Evolutionary conservation across 2,797 vertebrate genomes (phyloP).

Genomic region (Momotus momota): DNA sequence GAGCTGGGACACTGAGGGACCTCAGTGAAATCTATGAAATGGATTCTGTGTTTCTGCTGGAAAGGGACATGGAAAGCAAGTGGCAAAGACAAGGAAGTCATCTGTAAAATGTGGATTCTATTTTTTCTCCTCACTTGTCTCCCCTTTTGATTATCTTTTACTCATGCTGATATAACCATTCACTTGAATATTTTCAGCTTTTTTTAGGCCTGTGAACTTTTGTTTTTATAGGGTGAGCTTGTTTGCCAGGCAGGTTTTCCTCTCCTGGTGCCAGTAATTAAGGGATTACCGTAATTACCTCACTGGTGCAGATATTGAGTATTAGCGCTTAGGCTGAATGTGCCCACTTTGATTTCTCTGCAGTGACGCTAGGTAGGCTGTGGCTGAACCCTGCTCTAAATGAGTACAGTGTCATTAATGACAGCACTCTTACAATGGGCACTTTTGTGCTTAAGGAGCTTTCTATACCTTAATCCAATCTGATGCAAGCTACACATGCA

Average conservation of each 20-base stretch:
- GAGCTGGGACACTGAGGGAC: background rate
- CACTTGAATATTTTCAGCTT: background rate
- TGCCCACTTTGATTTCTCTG: slow-evolving; percentile 51
- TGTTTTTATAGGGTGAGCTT: slow-evolving; percentile 22
- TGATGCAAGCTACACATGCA: slow-evolving; percentile 45
- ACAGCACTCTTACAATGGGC: slow-evolving; percentile 29
- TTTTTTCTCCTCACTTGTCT: background rate
- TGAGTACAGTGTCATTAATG: slow-evolving; percentile 35
- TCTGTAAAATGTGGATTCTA: background rate
- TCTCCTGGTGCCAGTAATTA: slow-evolving; percentile 63
- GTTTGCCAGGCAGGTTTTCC: slow-evolving; percentile 63
- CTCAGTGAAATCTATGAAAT: background rate
- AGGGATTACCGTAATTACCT: slow-evolving; percentile 66
- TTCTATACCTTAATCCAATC: slow-evolving; percentile 58
- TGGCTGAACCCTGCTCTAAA: slow-evolving; percentile 53
- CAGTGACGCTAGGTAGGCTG: slow-evolving; percentile 43
- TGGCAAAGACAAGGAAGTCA: background rate
- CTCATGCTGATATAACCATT: background rate
- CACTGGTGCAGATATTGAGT: slow-evolving; percentile 54
- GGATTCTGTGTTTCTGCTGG: background rate
- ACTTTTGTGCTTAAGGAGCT: slow-evolving; percentile 48
- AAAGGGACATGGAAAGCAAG: background rate
- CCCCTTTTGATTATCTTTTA: background rate
- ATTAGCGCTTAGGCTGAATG: background rate
- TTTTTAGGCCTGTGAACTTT: background rate